Evolutionary conservation across 2,113 vertebrate genomes (phyloP), one percentile per base, ranked within the genome.

Genomic region (Hippocampus comes): DNA sequence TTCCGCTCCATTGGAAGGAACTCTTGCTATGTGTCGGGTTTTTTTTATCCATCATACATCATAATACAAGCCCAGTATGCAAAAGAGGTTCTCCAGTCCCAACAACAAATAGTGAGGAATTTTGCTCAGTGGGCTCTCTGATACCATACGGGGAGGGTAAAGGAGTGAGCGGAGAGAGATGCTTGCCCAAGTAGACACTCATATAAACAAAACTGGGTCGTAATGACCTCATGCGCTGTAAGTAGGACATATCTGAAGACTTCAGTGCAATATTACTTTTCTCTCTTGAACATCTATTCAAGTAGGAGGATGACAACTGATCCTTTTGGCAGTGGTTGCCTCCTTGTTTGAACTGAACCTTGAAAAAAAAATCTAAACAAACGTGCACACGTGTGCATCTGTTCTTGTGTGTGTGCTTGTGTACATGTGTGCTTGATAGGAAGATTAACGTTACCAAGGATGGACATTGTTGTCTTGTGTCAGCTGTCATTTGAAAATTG

Each of bases 11-110:
- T 88, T 89, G 87, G 87, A 89, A 92, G 86, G 84, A 92, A 93
- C 91, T 92, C 90, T 93, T 91, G 91, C 91, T 93, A 90, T 75
- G 88, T 67, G 83, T 86, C 85, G 90, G 92, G 92, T 92, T 90
- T 94, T 89, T 92, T 90, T 94, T 89, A 91, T 90, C 86, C 89
- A 6, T 38, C 34, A 38, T 38, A 84, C 84, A 72, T 90, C 84
- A 87, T 89, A 92, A 93, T 88, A 91, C 81, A 67, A 91, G 89
- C 81, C 84, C 74, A 49, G 88, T 89, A 86, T 90, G 87, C 84
- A 88, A 90, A 93, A 85, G 81, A 92, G 89, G 73, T 85, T 89
- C 82, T 89, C 80, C 71, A 78, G 74, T 78, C 83, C 88, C 86
- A 87, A 88, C 88, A 91, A 87, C 88, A 92, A 91, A 90, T 86